A percentile compares a stretch with the other conserved stretches of the same genome.
These are phyloP conservation scores for Brachystomella parvula DNA, from an alignment of 1,140 invertebrate species.

Conservation along the genomic window DNA sequence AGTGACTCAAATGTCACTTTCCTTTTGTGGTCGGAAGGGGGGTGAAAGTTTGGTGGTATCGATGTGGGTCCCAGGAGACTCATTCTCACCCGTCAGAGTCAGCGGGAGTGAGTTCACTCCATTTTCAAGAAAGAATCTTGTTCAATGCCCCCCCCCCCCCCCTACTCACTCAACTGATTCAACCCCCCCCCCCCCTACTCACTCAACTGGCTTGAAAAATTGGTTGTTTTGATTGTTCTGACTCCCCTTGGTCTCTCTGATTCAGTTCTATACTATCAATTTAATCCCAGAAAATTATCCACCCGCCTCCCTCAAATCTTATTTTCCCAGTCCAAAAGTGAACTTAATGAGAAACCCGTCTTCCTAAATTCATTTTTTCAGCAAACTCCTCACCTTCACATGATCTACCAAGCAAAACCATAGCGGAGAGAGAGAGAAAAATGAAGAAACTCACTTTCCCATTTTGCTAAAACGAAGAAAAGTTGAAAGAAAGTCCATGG, in stretches of 20 bases:
- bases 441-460: too few species aligned
- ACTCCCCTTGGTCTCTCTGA: not conserved
- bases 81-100: not conserved
- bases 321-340: not conserved
- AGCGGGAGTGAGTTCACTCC: not conserved
- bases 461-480: too few species aligned
- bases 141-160: not conserved
- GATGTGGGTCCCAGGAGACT: not conserved
- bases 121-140: not conserved
- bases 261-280: slow-evolving; percentile 4
- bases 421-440: too few species aligned
- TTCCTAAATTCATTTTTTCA: not conserved
- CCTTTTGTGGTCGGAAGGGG: too few species aligned
- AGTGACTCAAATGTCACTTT: too few species aligned
- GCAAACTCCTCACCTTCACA: not conserved
- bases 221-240: slow-evolving; percentile 10
- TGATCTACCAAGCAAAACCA: not conserved
- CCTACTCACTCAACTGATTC: not conserved
- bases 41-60: slow-evolving; percentile 8
- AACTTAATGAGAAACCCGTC: not conserved
- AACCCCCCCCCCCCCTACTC: not conserved
- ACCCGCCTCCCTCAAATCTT: not conserved
- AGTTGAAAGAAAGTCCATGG: too few species aligned
- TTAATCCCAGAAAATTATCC: not conserved
- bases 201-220: slow-evolving; percentile 2